Percentiles rank a stretch among this genome's conserved stretches.
phyloP scores from a whole-genome alignment of 1,140 invertebrate species.

The Trichonephila inaurata region DNA sequence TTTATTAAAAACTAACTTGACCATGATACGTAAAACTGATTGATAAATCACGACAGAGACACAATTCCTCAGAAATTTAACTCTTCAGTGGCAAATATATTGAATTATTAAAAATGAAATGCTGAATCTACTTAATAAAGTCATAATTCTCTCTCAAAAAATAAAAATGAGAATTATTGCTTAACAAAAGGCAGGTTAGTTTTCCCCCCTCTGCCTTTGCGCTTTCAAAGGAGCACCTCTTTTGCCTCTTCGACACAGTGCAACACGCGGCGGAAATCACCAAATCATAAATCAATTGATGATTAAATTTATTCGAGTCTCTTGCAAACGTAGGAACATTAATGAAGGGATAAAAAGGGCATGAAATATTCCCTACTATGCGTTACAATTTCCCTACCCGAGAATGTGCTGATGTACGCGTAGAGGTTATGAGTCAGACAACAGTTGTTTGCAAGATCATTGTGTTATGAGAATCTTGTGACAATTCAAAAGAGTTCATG shows the following conservation, averaged over 20 bases:
- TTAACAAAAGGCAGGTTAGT: background rate
- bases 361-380: constrained; percentile 35
- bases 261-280: background rate
- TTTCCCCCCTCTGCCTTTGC: background rate
- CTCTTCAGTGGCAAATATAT: too few relatives aligned
- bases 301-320: background rate
- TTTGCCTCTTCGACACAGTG: background rate
- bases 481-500: constrained; percentile 46
- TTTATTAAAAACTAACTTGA: too few relatives aligned
- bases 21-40: too few relatives aligned
- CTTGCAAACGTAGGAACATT: background rate
- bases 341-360: constrained; percentile 12
- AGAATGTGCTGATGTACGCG: constrained; percentile 49
- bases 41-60: too few relatives aligned
- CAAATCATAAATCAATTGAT: constrained; percentile 35
- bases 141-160: too few relatives aligned
- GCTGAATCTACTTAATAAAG: too few relatives aligned
- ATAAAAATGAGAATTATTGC: background rate
- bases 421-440: constrained; percentile 65
- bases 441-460: constrained; percentile 71
- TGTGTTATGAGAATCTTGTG: constrained; percentile 64
- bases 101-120: too few relatives aligned
- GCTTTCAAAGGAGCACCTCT: background rate
- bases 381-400: constrained; percentile 24
- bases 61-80: too few relatives aligned